These are phyloP conservation scores for Blastomussa wellsi DNA, from an alignment of 92 coral and sea anemone species.

Conservation along the genomic window DNA sequence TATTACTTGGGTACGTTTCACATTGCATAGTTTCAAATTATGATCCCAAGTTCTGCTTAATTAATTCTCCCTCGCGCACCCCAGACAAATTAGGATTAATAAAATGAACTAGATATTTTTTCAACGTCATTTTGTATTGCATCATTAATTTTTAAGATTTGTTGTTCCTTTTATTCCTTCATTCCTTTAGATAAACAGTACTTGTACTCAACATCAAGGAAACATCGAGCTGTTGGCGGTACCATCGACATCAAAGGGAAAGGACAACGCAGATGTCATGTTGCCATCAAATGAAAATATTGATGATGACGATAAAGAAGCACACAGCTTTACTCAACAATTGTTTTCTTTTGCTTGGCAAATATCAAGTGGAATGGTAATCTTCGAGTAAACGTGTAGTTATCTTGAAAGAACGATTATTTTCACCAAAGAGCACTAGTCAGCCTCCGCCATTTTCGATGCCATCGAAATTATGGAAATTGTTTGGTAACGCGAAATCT, in stretches of 20 bases:
- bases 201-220: background rate
- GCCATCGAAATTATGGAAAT: too few species aligned
- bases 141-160: too few species aligned
- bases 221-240: background rate
- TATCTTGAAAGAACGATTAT: too few species aligned
- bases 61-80: too few species aligned
- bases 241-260: background rate
- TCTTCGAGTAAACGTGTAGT: background rate
- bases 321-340: background rate
- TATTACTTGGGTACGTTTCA: too few species aligned
- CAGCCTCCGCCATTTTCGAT: too few species aligned
- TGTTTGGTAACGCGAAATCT: too few species aligned
- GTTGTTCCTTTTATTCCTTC: background rate
- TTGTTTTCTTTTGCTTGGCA: conserved; percentile 22
- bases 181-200: background rate
- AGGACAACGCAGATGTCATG: background rate
- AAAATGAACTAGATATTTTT: background rate
- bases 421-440: too few species aligned
- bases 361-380: conserved; percentile 17
- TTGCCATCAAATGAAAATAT: background rate
- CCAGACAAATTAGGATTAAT: background rate
- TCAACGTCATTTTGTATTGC: background rate
- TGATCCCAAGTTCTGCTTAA: too few species aligned
- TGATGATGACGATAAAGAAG: background rate
- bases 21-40: too few species aligned